Base-by-base conservation (phyloP, 2,797 vertebrate species). In the Vireo griseus region DNA sequence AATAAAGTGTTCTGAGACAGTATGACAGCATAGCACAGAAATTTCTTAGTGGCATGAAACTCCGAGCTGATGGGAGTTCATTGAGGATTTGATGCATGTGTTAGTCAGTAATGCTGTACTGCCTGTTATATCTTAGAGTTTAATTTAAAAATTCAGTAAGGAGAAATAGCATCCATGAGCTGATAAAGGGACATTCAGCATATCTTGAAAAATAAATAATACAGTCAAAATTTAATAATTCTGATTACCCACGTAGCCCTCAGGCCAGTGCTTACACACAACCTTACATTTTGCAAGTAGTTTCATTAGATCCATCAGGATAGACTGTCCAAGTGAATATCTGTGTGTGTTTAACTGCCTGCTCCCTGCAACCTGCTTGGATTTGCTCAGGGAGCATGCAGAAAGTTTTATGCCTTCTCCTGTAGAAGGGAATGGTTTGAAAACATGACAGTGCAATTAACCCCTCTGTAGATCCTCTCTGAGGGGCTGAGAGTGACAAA, bases 351-450 rank as follows among this genome's bases (percentile, higher is more conserved):
- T 86, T 63, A 37, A 35, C 29, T 88, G 45, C 55, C n/a, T 61
- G 29, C 58, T 72, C 50, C 61, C 45, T 63, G 54, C 40, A 37
- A 15, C 24, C 47, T 22, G 2, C 42, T 65, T 80, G 45, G 20
- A 7, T 11, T 72, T 28, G 58, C 63, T 22, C 31, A 21, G 31
- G 10, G 39, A 5, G 4, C 0, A 0, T 28, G 14, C 1, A 1
- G 62, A 65, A 25, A 21, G 16, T 29, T 95, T 79, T 74, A 10
- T 54, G 61, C 25, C 47, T 77, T 85, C 42, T 88, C 19, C 66
- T 54, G 3, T 13, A 31, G 61, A 73, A 87, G 16, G 2, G 37
- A 68, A 52, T 18, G 29, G 14, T 39, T 65, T 69, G 26, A 58
- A 91, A 88, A 75, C 35, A 61, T 21, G 21, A 57, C 17, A 68